Evolutionary conservation across 2,888 invertebrate species (phyloP).

Genomic region (Piscicola geometra): DNA sequence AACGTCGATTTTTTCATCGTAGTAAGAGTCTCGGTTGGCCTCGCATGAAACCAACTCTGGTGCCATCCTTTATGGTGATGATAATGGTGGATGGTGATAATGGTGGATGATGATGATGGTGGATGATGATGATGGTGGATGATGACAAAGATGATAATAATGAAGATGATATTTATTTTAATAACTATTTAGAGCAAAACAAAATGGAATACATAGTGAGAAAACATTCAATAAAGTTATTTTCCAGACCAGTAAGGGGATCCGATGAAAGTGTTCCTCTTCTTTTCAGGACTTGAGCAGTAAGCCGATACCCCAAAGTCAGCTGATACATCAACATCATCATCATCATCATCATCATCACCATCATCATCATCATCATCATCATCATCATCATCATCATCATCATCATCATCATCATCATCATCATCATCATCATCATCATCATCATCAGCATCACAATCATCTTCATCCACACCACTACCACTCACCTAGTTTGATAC

Average conservation of each 20-base stretch:
- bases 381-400: conserved; percentile 14
- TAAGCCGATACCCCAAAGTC: conserved; percentile 30
- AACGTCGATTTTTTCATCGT: conserved; percentile 29
- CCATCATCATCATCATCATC: conserved; percentile 31
- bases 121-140: too few species aligned
- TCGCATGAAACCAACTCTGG: conserved; percentile 23
- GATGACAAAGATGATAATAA: too few species aligned
- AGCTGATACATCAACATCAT: conserved; percentile 24
- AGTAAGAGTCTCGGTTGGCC: not conserved
- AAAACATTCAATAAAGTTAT: too few species aligned
- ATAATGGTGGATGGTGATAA: too few species aligned
- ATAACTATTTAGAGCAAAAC: too few species aligned
- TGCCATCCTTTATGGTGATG: conserved; percentile 26
- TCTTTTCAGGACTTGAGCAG: not conserved
- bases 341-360: conserved; percentile 31
- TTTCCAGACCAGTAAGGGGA: conserved; percentile 32
- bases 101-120: not conserved
- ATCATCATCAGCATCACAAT: conserved; percentile 19
- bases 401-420: conserved; percentile 24
- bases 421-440: conserved; percentile 23
- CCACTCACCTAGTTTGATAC: conserved; percentile 26
- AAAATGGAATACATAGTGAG: too few species aligned
- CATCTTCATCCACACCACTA: conserved; percentile 13
- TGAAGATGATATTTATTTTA: too few species aligned
- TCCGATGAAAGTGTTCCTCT: conserved; percentile 23